A percentile compares a stretch with the other conserved stretches of the same genome.
phyloP scores from a whole-genome alignment of 1,140 invertebrate genomes.

The Teleogryllus occipitalis region DNA sequence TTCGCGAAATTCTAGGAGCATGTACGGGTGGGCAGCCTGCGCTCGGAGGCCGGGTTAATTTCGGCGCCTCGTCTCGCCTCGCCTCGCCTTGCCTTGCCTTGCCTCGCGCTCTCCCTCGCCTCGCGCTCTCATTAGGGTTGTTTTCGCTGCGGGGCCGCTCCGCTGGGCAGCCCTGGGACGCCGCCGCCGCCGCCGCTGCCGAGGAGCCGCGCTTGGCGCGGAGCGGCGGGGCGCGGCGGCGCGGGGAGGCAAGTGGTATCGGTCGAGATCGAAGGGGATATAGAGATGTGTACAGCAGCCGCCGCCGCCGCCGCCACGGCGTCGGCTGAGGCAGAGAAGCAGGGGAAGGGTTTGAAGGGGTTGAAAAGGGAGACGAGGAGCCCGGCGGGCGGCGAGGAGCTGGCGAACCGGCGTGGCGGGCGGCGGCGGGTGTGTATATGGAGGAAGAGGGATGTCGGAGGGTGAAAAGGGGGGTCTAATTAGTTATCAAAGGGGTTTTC shows the following conservation, averaged over 20 bases:
- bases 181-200: too few species aligned
- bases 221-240: too few species aligned
- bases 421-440: slow-evolving; percentile 6
- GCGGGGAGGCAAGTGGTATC: not conserved
- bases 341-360: not conserved
- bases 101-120: not conserved
- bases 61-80: too few species aligned
- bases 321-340: not conserved
- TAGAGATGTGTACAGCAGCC: not conserved
- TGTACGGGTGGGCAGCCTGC: too few species aligned
- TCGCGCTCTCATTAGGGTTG: not conserved
- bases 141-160: not conserved
- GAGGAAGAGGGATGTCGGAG: not conserved
- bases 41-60: too few species aligned
- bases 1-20: too few species aligned
- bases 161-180: not conserved
- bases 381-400: too few species aligned
- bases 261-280: slow-evolving; percentile 3
- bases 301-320: not conserved
- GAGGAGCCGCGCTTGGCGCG: not conserved
- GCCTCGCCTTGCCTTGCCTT: too few species aligned
- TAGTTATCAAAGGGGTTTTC: slow-evolving; percentile 19
- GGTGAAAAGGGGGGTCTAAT: slow-evolving; percentile 14
- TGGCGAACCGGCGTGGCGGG: too few species aligned
- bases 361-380: too few species aligned